Evolutionary conservation across 2,888 invertebrate species (phyloP).

Genomic region (Acleris holmiana): DNA sequence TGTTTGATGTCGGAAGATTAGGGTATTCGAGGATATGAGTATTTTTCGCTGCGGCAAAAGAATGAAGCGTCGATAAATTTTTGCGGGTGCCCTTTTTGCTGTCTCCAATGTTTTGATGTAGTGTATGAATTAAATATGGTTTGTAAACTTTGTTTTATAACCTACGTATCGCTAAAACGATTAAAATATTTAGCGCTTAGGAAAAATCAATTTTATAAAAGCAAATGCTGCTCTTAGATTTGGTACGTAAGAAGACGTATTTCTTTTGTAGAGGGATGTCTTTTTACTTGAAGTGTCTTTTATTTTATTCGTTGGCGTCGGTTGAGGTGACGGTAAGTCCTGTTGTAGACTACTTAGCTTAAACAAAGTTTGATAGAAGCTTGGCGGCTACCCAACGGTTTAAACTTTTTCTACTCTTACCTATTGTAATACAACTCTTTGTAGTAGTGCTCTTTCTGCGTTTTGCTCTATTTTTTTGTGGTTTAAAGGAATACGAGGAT

Average conservation of each 20-base stretch:
- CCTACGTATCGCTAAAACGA: no score
- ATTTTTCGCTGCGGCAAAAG: conserved; percentile 73
- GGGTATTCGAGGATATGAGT: conserved; percentile 71
- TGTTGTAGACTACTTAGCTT: conserved; percentile 37
- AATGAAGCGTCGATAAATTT: conserved; percentile 56
- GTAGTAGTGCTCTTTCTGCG: no score
- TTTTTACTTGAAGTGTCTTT: background rate
- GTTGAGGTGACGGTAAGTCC: conserved; percentile 21
- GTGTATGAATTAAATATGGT: conserved; percentile 44
- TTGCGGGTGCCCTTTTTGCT: conserved; percentile 60
- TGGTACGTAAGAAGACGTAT: no score
- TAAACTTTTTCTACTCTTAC: conserved; percentile 4
- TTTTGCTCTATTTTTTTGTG: no score
- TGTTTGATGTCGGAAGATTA: conserved; percentile 81
- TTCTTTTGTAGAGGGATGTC: conserved; percentile 40
- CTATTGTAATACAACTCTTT: background rate
- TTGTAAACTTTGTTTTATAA: no score
- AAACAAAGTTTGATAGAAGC: conserved; percentile 31
- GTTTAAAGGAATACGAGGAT: no score
- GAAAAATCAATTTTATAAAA: no score
- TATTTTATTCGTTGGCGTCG: conserved; percentile 1
- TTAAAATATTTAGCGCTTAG: no score
- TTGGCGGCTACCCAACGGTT: conserved; percentile 7
- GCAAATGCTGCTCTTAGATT: no score
- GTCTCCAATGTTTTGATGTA: conserved; percentile 63